Evolutionary conservation across 2,797 vertebrate species (phyloP).

Genomic region (Scyliorhinus canicula): DNA sequence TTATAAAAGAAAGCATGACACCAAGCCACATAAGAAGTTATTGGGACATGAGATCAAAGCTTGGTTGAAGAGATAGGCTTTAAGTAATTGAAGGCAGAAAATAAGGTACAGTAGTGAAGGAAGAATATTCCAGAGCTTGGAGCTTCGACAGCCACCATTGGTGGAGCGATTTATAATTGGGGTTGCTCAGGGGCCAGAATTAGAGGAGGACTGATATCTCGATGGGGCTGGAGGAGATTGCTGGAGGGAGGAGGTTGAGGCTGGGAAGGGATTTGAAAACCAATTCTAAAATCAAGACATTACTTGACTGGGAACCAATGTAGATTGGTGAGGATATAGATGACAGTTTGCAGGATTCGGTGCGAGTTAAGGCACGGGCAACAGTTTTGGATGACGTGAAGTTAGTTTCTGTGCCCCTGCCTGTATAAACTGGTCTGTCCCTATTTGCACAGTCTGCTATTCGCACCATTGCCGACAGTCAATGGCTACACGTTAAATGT

Average conservation of each 20-base stretch:
- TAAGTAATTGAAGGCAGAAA: no score
- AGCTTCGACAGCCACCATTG: no score
- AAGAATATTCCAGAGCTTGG: no score
- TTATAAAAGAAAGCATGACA: no score
- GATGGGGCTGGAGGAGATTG: not conserved
- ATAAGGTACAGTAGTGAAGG: no score
- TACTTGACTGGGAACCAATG: not conserved
- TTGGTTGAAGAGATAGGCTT: no score
- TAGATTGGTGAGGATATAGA: not conserved
- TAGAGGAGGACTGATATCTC: not conserved
- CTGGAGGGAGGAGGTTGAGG: not conserved
- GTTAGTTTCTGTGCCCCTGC: not conserved
- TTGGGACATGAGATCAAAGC: no score
- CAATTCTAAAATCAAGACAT: not conserved
- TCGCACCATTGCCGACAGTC: no score
- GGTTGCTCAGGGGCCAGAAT: not conserved
- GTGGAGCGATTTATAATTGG: no score
- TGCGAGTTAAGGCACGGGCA: not conserved
- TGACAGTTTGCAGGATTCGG: not conserved
- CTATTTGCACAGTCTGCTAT: no score
- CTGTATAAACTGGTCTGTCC: not conserved
- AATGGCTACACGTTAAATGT: no score
- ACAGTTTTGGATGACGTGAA: not conserved
- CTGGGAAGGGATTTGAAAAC: not conserved
- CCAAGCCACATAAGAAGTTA: no score